Percentiles rank a stretch among this genome's conserved stretches.
phyloP scores from a whole-genome alignment of 2,113 vertebrate species.

The Daphoenositta chrysoptera region DNA sequence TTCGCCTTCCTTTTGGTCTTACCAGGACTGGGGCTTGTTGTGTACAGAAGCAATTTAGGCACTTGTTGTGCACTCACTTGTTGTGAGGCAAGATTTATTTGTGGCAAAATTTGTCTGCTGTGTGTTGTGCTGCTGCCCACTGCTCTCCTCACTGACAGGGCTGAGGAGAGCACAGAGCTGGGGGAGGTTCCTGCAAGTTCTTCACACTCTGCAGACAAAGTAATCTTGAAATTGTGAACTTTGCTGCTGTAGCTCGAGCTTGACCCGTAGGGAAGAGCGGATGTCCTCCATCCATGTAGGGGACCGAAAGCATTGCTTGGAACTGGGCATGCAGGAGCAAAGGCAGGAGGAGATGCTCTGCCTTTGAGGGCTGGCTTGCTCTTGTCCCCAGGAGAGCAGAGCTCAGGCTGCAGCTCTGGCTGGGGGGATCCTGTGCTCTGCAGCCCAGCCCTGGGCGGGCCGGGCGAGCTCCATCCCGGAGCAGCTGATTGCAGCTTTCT shows the following conservation, averaged over 20 bases:
- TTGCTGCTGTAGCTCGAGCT: neutral
- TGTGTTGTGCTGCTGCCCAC: neutral
- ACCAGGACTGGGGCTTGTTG: neutral
- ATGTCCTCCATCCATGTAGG: accelerated
- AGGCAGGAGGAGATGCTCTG: neutral
- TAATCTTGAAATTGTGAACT: neutral
- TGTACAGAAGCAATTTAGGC: neutral
- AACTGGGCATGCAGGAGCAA: neutral
- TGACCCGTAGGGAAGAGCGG: neutral
- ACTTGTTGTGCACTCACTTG: accelerated
- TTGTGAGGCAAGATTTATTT: neutral
- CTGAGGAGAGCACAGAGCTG: neutral
- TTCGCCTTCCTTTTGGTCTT: neutral
- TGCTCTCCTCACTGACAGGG: neutral
- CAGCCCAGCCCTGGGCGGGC: neutral
- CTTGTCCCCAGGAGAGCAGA: neutral
- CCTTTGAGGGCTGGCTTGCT: neutral
- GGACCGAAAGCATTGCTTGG: neutral
- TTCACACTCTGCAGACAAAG: neutral
- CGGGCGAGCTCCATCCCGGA: neutral
- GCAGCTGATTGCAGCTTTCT: neutral
- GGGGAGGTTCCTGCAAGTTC: neutral
- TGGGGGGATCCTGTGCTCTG: neutral
- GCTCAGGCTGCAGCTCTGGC: neutral
- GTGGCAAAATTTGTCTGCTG: neutral